Evolutionary conservation across 2,888 invertebrate species (phyloP).

Genomic region (Teinopalpus imperialis): DNA sequence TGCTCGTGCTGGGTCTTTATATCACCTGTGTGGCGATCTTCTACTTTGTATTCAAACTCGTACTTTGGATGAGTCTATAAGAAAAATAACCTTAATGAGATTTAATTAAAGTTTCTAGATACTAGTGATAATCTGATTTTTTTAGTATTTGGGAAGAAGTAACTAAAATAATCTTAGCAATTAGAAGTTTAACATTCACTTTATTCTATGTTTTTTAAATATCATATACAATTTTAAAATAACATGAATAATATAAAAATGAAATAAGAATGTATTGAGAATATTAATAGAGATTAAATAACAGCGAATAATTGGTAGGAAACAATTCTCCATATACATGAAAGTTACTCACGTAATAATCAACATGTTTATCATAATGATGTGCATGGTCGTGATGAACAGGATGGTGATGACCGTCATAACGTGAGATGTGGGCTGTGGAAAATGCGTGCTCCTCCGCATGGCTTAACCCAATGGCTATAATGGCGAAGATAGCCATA

Average conservation of each 20-base stretch:
- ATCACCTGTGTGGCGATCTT: constrained; percentile 75
- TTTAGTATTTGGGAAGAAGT: too few relatives aligned
- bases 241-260: too few relatives aligned
- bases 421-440: constrained; percentile 41
- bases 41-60: constrained; percentile 67
- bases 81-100: constrained; percentile 19
- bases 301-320: too few relatives aligned
- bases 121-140: too few relatives aligned
- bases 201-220: too few relatives aligned
- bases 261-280: too few relatives aligned
- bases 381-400: constrained; percentile 25
- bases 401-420: constrained; percentile 37
- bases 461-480: constrained; percentile 7
- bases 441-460: constrained; percentile 38
- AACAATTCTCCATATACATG: too few relatives aligned
- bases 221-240: too few relatives aligned
- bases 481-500: background rate
- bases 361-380: constrained; percentile 34
- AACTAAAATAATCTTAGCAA: too few relatives aligned
- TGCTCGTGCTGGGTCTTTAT: constrained; percentile 67
- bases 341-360: constrained; percentile 36
- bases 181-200: too few relatives aligned
- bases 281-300: too few relatives aligned
- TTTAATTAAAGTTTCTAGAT: too few relatives aligned
- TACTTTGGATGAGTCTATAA: constrained; percentile 46